Evolutionary conservation across 2,113 vertebrate genomes (phyloP), one percentile per base, ranked within the genome.

Genomic region (Lonchura striata): DNA sequence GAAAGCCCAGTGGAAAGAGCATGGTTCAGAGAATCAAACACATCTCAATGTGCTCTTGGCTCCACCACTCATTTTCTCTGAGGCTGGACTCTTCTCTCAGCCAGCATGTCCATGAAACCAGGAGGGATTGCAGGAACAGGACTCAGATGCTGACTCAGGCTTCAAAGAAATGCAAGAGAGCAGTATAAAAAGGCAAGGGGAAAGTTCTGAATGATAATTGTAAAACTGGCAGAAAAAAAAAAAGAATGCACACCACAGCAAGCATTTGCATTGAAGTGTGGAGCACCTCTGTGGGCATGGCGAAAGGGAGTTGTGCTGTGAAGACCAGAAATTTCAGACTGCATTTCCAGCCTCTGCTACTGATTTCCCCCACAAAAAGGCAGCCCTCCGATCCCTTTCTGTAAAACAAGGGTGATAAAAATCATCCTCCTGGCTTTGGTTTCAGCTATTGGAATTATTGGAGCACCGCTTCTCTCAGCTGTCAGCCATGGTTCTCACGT

Each of bases 1-100:
- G n/a, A 94, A 94, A 82, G 89, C 83, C 89, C 83, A 65, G 65
- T 90, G 72, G 85, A 96, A 89, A 92, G 93, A 80, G 24, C 60
- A 69, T 68, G 85, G 71, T 84, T 96, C 64, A 83, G 64, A 90
- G 88, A 93, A 75, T 94, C 6, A 11, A 46, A 88, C 64, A 63
- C 31, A 70, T 92, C 35, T 42, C 2, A 0, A 44, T 50, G 37
- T 80, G 75, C 71, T 82, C 75, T 64, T 65, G 39, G 35, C 71
- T 92, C 50, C 42, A 37, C 35, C 35, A 23, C 20, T 91, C 50
- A 50, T 69, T 94, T 69, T 19, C 28, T 41, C 22, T 19, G 69
- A 90, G 42, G 68, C 75, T 66, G 81, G 63, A 21, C 57, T 83
- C 47, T 63, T 86, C 52, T 30, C 25, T 47, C 31, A 68, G 61